These are phyloP conservation scores for Amniataba percoides DNA, from an alignment of 2,797 vertebrate genomes.

Conservation along the genomic window DNA sequence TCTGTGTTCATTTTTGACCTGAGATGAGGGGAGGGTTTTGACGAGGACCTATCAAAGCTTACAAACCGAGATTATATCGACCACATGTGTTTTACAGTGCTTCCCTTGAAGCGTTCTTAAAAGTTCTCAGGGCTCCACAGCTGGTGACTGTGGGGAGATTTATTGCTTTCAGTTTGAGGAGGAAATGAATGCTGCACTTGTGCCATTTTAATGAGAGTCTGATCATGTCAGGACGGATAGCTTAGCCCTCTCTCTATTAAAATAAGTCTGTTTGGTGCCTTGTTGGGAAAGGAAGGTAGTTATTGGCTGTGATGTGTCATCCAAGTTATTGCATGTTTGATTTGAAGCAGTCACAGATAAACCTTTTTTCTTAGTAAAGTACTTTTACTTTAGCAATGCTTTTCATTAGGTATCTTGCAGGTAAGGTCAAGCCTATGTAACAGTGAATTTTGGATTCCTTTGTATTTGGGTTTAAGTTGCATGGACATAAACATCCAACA, in stretches of 20 bases:
- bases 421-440: not conserved
- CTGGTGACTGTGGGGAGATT: conserved; percentile 72
- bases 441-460: not conserved
- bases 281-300: conserved; percentile 47
- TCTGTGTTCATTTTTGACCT: conserved; percentile 57
- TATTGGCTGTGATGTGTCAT: conserved; percentile 35
- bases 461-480: not conserved
- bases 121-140: conserved; percentile 64
- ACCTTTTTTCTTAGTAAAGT: conserved; percentile 16
- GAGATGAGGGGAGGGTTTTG: conserved; percentile 59
- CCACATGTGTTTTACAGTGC: conserved; percentile 79
- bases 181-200: conserved; percentile 80
- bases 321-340: conserved; percentile 44
- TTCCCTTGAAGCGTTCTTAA: conserved; percentile 64
- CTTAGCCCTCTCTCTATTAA: conserved; percentile 56
- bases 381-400: conserved; percentile 13
- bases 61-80: conserved; percentile 70
- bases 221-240: conserved; percentile 71
- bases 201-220: conserved; percentile 76
- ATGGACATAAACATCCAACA: not conserved
- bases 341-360: conserved; percentile 13
- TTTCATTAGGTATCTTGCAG: conserved; percentile 4
- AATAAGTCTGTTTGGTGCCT: conserved; percentile 50
- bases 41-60: conserved; percentile 69
- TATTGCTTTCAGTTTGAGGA: conserved; percentile 73